Conservation (phyloP, 2,113 vertebrate genomes). For the Nothobranchius furzeri region DNA sequence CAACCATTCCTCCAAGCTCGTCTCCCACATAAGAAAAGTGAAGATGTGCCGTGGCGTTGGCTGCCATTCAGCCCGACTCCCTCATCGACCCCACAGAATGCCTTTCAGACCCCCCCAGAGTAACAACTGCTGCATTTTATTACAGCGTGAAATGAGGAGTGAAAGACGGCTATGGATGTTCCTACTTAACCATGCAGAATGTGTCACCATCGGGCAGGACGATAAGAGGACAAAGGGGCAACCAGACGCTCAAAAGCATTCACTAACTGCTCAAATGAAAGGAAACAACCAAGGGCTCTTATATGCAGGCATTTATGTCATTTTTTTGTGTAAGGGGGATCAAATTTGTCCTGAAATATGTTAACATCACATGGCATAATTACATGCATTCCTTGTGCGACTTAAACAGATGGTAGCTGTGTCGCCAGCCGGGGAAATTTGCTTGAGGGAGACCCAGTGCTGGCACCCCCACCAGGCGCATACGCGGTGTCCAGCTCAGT, state of each 20-base stretch:
- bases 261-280: constrained; percentile 39
- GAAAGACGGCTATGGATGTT: constrained; percentile 81
- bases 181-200: constrained; percentile 82
- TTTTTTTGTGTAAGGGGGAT: constrained; percentile 11
- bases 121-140: constrained; percentile 85
- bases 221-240: constrained; percentile 77
- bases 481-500: constrained; percentile 48
- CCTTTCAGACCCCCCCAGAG: constrained; percentile 83
- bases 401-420: constrained; percentile 59
- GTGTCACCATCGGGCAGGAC: constrained; percentile 73
- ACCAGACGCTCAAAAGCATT: constrained; percentile 62
- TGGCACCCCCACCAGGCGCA: constrained; percentile 42
- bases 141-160: constrained; percentile 86
- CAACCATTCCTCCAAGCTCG: constrained; percentile 2
- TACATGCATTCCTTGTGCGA: constrained; percentile 48
- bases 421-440: constrained; percentile 52
- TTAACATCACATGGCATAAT: constrained; percentile 56
- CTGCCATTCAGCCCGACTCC: constrained; percentile 80
- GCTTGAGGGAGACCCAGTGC: constrained; percentile 37
- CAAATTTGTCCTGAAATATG: constrained; percentile 65
- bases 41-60: constrained; percentile 78
- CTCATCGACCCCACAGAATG: constrained; percentile 80
- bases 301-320: constrained; percentile 41
- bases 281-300: constrained; percentile 43
- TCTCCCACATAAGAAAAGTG: constrained; percentile 56